Base-by-base conservation (phyloP, 92 coral and sea anemone species). In the Palythoa caribaeorum region DNA sequence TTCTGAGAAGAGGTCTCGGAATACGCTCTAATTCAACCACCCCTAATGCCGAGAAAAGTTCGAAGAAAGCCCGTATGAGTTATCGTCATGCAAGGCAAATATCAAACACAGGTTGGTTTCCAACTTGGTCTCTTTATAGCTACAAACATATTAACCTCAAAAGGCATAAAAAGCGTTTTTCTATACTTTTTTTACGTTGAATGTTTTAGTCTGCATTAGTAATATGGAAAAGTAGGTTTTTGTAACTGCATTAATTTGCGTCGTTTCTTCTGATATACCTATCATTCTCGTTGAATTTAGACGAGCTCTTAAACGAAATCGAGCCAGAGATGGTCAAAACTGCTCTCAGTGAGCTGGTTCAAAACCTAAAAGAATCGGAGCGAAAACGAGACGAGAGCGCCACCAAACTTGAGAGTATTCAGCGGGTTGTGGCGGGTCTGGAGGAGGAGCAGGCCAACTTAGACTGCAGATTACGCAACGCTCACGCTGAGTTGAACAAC, bases 231-330 rank as follows among this genome's bases (percentile, higher is more conserved):
- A 11, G 15, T 55, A 55, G 14, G 2, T 55, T 55, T 15, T 55
- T 55, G 62, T 15, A 15, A 11, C 62, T 55, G 62, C 62, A 55
- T 55, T 11, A 55, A 55, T 3, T 55, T 55, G 14, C 15, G 9
- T 55, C 14, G 17, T 55, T 55, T 55, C 2, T 55, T 55, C 2
- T 55, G 9, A 11, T 55, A 11, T 15, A 11, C 3, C 12, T 55
- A 2, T 55, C 62, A 55, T 3, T 11, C 12, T 55, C 11, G 9
- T 47, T 48, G 7, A 35, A 47, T 19, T 7, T 81, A 95, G 98
- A 95, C 8, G 98, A 95, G 68, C 93, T 94, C 3, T 76, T 93
- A 50, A 96, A 95, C 59, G 98, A 95, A 62, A 93, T 95, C 36
- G 96, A 95, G 53, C 93, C 93, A 6, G 98, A 95, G 50, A 73